phyloP scores from a whole-genome alignment of 2,888 invertebrate genomes.

The Autographa pulchrina region DNA sequence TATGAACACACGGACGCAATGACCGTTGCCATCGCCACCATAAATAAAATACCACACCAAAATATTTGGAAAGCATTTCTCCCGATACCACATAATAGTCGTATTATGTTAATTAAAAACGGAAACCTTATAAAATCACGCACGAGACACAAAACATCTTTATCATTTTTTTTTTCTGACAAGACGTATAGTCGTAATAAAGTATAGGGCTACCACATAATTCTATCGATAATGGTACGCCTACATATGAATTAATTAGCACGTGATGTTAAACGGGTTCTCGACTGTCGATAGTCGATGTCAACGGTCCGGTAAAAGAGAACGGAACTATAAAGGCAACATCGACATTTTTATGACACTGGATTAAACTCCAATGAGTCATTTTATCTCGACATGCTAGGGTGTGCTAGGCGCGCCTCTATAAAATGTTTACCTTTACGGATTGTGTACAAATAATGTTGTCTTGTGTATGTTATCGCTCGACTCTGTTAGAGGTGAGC shows the following conservation, averaged over 20 bases:
- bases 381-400: constrained; percentile 72
- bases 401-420: constrained; percentile 72
- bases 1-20: constrained; percentile 17
- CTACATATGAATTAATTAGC: constrained; percentile 88
- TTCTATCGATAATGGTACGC: constrained; percentile 86
- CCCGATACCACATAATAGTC: constrained; percentile 58
- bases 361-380: constrained; percentile 82
- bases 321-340: constrained; percentile 81
- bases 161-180: constrained; percentile 79
- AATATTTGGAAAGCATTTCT: constrained; percentile 62
- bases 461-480: constrained; percentile 9
- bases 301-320: constrained; percentile 81
- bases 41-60: constrained; percentile 55
- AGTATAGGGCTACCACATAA: constrained; percentile 85
- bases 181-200: constrained; percentile 81
- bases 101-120: constrained; percentile 68
- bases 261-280: constrained; percentile 83
- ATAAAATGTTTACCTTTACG: constrained; percentile 45
- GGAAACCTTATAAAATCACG: constrained; percentile 69
- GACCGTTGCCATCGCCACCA: constrained; percentile 36
- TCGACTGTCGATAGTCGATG: constrained; percentile 77
- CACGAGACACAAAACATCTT: constrained; percentile 73
- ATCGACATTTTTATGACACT: constrained; percentile 80
- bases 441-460: constrained; percentile 31
- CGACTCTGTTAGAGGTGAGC: constrained; percentile 1